phyloP scores from a whole-genome alignment of 2,113 vertebrate genomes.

The Craseonycteris thonglongyai region DNA sequence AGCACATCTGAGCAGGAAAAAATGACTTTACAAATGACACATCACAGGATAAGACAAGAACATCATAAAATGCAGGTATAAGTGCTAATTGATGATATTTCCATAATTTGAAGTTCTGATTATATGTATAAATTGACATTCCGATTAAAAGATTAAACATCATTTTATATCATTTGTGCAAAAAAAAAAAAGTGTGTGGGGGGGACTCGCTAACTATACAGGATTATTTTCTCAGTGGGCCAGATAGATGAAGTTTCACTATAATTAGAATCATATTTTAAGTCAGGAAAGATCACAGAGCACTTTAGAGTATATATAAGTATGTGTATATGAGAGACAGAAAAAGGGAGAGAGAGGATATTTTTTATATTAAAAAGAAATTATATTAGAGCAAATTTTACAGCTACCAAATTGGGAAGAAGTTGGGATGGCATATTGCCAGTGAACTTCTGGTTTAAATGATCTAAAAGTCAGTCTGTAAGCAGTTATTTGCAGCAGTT shows the following conservation, averaged over 20 bases:
- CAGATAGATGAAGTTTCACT: not conserved
- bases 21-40: not conserved
- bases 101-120: not conserved
- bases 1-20: not conserved
- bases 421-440: constrained; percentile 19
- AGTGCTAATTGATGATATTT: not conserved
- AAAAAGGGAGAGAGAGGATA: not conserved
- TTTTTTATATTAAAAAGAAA: not conserved
- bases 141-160: not conserved
- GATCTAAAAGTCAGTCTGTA: constrained; percentile 52
- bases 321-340: not conserved
- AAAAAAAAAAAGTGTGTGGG: no score
- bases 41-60: not conserved
- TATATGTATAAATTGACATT: not conserved
- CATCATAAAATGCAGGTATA: not conserved
- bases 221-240: not conserved
- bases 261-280: constrained; percentile 3
- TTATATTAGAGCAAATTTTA: not conserved
- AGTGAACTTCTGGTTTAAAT: constrained; percentile 63
- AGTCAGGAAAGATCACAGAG: not conserved
- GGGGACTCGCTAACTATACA: not conserved
- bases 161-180: not conserved
- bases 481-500: constrained; percentile 52
- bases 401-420: constrained; percentile 22
- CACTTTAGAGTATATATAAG: not conserved